Percentiles rank a stretch among this genome's conserved stretches.
Conservation (phyloP, 2,797 vertebrate species). For the Masticophis lateralis region DNA sequence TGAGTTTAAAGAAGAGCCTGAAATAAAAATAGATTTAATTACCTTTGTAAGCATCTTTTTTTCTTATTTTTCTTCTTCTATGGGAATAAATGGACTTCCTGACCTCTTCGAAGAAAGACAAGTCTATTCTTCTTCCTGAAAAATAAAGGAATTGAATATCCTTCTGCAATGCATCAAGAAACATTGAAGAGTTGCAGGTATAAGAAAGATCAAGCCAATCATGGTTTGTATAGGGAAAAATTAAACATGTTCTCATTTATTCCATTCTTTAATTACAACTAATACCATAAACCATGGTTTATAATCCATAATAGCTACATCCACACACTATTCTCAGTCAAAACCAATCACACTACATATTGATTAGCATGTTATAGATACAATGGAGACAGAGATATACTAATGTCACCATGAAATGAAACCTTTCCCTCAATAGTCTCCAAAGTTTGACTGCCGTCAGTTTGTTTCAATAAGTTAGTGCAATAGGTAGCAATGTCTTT, state of each 20-base stretch:
- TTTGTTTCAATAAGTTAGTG: not conserved
- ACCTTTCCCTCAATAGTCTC: not conserved
- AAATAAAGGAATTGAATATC: not conserved
- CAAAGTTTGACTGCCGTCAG: not conserved
- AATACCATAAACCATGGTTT: not conserved
- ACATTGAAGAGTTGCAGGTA: not conserved
- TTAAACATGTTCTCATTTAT: not conserved
- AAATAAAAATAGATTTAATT: conserved; percentile 1
- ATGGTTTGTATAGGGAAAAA: not conserved
- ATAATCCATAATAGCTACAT: not conserved
- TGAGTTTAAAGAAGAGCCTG: not conserved
- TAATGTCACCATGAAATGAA: not conserved
- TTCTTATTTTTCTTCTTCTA: not conserved
- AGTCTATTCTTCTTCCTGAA: not conserved
- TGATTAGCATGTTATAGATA: not conserved
- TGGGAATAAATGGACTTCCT: not conserved
- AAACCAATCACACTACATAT: not conserved
- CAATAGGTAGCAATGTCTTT: no score
- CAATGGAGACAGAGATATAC: not conserved
- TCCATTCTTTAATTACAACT: not conserved
- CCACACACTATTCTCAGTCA: not conserved
- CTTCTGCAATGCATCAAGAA: not conserved
- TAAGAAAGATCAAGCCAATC: not conserved
- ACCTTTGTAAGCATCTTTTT: not conserved
- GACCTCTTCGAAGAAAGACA: not conserved